Base-by-base conservation (phyloP, 2,888 invertebrate species). In the Megalurothrips usitatus region DNA sequence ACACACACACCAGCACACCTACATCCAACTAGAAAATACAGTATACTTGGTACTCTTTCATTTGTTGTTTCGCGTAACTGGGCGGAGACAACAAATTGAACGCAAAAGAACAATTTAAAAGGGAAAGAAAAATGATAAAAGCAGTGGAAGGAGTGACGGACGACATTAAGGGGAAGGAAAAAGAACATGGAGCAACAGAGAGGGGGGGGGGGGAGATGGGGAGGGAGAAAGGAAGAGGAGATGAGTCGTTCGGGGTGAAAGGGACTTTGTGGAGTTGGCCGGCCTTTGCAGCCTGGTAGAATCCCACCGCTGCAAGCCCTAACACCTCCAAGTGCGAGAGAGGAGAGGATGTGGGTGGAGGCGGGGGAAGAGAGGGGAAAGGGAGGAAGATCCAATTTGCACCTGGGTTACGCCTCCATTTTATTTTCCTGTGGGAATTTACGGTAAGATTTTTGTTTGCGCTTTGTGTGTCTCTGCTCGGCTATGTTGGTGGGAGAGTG, bases 341-440 rank as follows among this genome's bases (percentile, higher is more conserved):
- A 58, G 58, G 11, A 12, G 52, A 58, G n/a, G 14, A 17, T 58
- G 58, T 43, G 14, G 19, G n/a, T n/a, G 52, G 12, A 26, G 68
- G 23, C 68, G 26, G 23, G 68, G 23, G 23, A 17, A 75, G 68
- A 75, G 68, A 26, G 68, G 68, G 2, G 19, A 58, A 58, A 14
- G 34, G 34, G 58, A 58, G 19, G 58, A 58, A 75, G 68, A 75
- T 75, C 68, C 68, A 75, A 75, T 75, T 75, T 75, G 68, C 68
- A 75, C 68, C 68, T 75, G 23, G 68, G 68, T 26, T 26, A 75
- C 68, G 68, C 68, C 68, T 75, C 68, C 68, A 26, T 75, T 75
- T 75, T 26, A 75, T 75, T 23, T 75, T 26, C 68, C 11, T 9
- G 23, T 12, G 68, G 68, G 68, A 75, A 23, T 75, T 26, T 26